Conservation (phyloP, 1,140 invertebrate species). For the Drosophila carrolli region DNA sequence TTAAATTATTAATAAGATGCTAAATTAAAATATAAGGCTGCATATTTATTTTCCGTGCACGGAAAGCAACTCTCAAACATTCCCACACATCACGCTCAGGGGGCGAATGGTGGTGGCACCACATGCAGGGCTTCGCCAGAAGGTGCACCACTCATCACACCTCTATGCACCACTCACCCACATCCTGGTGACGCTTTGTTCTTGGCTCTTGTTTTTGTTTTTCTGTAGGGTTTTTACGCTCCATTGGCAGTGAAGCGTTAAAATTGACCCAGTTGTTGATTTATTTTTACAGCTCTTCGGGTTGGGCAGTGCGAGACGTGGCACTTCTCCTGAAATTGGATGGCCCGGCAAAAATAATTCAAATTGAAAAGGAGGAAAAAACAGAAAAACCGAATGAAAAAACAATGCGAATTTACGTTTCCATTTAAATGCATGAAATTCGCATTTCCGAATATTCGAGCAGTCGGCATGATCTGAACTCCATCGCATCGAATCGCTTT, state of each 20-base stretch:
- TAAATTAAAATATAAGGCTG: too few relatives aligned
- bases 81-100: conserved; percentile 16
- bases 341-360: conserved; percentile 7
- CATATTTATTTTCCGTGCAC: background rate
- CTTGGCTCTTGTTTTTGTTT: conserved; percentile 19
- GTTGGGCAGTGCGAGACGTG: conserved; percentile 10
- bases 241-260: conserved; percentile 71
- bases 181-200: conserved; percentile 49
- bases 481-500: conserved; percentile 21
- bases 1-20: too few relatives aligned
- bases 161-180: conserved; percentile 35
- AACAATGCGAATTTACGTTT: conserved; percentile 39
- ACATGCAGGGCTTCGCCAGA: conserved; percentile 28
- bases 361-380: conserved; percentile 6
- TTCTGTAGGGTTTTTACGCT: conserved; percentile 42
- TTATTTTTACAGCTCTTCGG: conserved; percentile 59
- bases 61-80: conserved; percentile 11
- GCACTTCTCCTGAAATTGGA: conserved; percentile 10
- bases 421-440: conserved; percentile 38
- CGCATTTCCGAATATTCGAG: conserved; percentile 20
- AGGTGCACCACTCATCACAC: conserved; percentile 17
- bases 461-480: conserved; percentile 26
- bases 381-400: background rate
- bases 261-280: conserved; percentile 74
- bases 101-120: background rate